These are phyloP conservation scores for Iphiclides podalirius DNA, from an alignment of 2,888 invertebrate species.

Conservation along the genomic window DNA sequence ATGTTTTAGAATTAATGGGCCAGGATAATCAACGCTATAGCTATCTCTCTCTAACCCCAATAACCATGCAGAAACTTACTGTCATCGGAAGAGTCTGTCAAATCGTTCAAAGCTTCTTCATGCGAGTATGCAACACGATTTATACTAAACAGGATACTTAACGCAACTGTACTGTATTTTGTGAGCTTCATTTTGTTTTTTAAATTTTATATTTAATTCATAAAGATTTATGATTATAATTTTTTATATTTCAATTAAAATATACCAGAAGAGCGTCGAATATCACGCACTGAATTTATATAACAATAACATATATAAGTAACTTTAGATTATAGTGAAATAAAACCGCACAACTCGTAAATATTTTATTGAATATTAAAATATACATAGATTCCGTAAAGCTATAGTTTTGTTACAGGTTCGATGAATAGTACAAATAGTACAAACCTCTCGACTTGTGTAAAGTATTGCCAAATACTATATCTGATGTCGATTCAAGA, in stretches of 20 bases:
- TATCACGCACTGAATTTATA: neutral
- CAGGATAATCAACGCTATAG: too few relatives aligned
- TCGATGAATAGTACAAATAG: too few relatives aligned
- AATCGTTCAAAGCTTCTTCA: constrained; percentile 5
- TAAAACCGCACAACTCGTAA: constrained; percentile 27
- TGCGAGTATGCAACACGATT: neutral
- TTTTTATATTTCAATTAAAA: too few relatives aligned
- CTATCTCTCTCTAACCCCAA: too few relatives aligned
- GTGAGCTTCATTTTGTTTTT: neutral
- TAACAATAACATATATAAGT: too few relatives aligned
- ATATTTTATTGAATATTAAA: constrained; percentile 27
- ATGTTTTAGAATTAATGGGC: too few relatives aligned
- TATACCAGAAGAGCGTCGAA: too few relatives aligned
- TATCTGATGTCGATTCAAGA: too few relatives aligned
- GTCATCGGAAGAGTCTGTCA: constrained; percentile 17
- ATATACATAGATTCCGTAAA: constrained; percentile 1
- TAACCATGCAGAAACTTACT: constrained; percentile 21
- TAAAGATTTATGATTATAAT: too few relatives aligned
- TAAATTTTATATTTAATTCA: neutral
- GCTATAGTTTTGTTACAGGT: neutral
- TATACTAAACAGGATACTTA: neutral
- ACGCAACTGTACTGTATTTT: neutral
- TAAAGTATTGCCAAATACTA: too few relatives aligned
- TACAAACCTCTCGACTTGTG: too few relatives aligned
- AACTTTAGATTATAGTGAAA: too few relatives aligned